phyloP scores from a whole-genome alignment of 2,113 vertebrate species.

The human region DNA sequence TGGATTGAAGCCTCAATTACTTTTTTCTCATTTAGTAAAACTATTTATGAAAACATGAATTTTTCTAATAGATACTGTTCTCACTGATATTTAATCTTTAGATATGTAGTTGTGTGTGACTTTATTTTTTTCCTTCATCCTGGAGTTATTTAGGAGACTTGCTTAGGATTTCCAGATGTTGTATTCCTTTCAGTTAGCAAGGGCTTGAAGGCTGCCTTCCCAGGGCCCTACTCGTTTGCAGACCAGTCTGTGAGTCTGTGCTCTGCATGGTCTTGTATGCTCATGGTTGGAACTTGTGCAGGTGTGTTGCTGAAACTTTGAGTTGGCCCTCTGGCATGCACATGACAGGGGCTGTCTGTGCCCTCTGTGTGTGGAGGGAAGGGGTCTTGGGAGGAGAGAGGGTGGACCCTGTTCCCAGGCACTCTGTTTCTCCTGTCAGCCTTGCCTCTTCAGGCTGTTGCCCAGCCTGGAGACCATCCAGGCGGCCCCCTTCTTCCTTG shows the following conservation, averaged over 20 bases:
- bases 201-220: background rate
- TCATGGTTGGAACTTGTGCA: background rate
- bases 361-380: background rate
- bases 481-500: background rate
- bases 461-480: background rate
- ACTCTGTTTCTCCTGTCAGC: background rate
- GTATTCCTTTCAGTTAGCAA: background rate
- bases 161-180: constrained; percentile 37
- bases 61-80: constrained; percentile 12
- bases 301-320: background rate
- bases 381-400: background rate
- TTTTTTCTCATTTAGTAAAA: background rate
- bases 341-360: background rate
- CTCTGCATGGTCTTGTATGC: background rate
- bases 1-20: constrained; percentile 17
- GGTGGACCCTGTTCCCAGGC: background rate
- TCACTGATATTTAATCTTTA: background rate
- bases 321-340: background rate
- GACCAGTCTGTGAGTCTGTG: background rate
- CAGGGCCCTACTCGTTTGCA: background rate
- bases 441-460: background rate
- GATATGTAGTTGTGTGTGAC: constrained; percentile 7
- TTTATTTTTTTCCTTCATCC: background rate
- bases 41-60: background rate
- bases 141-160: background rate